Evolutionary conservation across 1,140 invertebrate species (phyloP).

Genomic region (Ylistrum balloti): DNA sequence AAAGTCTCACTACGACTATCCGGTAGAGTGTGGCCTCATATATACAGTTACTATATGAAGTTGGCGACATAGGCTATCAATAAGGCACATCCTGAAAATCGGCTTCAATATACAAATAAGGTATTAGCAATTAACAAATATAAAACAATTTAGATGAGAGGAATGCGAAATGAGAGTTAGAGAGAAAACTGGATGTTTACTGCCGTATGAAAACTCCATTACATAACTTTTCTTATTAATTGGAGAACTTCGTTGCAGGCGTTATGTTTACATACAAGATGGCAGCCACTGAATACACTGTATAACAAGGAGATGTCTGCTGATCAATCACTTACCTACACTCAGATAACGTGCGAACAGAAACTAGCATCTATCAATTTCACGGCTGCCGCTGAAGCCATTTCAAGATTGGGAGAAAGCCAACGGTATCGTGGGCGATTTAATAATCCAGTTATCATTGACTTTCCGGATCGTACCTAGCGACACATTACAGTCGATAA

Average conservation of each 20-base stretch:
- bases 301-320: background rate
- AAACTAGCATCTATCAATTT: background rate
- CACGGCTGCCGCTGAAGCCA: background rate
- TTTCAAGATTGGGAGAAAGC: background rate
- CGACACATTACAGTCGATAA: background rate
- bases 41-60: too few relatives aligned
- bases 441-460: conserved; percentile 14
- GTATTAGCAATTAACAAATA: too few relatives aligned
- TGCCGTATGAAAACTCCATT: too few relatives aligned
- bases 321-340: background rate
- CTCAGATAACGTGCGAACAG: background rate
- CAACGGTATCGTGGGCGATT: background rate
- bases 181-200: too few relatives aligned
- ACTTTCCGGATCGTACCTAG: background rate
- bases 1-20: too few relatives aligned
- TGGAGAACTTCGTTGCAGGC: background rate
- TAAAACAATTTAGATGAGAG: too few relatives aligned
- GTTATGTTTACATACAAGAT: background rate
- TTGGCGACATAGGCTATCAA: too few relatives aligned
- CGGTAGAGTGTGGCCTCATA: too few relatives aligned
- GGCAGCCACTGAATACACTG: background rate
- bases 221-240: too few relatives aligned
- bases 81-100: too few relatives aligned
- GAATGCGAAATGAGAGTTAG: too few relatives aligned
- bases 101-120: too few relatives aligned